Percentiles rank a stretch among this genome's conserved stretches.
Conservation (phyloP, 1,140 invertebrate species). For the Drosophila mayri region DNA sequence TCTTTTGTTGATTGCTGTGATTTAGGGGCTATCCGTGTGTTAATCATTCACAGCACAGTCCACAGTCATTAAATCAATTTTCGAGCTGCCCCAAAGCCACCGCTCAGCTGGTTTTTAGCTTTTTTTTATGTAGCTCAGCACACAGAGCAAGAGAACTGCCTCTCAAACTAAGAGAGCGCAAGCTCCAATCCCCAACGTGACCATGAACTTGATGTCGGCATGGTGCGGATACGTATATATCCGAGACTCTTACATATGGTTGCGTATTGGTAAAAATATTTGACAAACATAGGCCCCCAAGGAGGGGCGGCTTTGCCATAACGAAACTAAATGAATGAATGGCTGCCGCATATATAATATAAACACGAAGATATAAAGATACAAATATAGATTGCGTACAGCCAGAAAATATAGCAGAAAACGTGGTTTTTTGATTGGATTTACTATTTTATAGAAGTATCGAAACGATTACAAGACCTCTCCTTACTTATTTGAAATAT, state of each 20-base stretch:
- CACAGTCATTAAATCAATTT: conserved; percentile 43
- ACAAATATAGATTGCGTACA: conserved; percentile 14
- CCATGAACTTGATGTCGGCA: conserved; percentile 71
- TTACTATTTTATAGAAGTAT: not conserved
- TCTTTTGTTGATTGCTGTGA: conserved; percentile 36
- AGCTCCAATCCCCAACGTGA: conserved; percentile 50
- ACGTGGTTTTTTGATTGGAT: not conserved
- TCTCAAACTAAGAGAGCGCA: conserved; percentile 38
- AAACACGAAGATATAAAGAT: conserved; percentile 16
- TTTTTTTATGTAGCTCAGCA: conserved; percentile 37
- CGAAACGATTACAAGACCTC: not conserved
- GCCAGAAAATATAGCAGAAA: not conserved
- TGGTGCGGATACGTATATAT: conserved; percentile 31
- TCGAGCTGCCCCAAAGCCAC: conserved; percentile 24
- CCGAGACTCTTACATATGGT: conserved; percentile 18
- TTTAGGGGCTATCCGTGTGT: conserved; percentile 30
- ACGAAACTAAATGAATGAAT: conserved; percentile 52
- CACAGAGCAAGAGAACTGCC: conserved; percentile 4
- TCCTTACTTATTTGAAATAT: not conserved
- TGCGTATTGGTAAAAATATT: conserved; percentile 47
- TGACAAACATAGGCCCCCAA: conserved; percentile 39
- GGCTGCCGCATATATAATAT: conserved; percentile 14
- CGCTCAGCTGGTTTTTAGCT: conserved; percentile 33
- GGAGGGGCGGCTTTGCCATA: conserved; percentile 24
- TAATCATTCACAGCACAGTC: conserved; percentile 30